These are phyloP conservation scores for Naso thynnoides DNA, from an alignment of 2,797 vertebrate species.

Conservation along the genomic window DNA sequence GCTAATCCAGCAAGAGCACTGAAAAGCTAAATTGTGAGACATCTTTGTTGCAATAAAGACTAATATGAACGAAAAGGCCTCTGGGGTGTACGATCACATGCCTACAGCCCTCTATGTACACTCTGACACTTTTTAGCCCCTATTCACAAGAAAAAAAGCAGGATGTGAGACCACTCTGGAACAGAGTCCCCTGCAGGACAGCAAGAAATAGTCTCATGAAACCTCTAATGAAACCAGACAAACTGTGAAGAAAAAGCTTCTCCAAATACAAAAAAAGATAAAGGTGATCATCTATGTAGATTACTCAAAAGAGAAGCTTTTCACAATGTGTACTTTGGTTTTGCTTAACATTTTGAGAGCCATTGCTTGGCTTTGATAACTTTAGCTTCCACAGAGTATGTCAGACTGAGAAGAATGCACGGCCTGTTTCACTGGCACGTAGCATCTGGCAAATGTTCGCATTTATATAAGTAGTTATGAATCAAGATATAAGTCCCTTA, in stretches of 20 bases:
- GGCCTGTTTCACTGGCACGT: constrained; percentile 24
- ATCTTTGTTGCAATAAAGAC: constrained; percentile 51
- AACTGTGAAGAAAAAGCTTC: constrained; percentile 1
- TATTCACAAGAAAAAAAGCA: constrained; percentile 53
- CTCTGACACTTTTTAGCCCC: constrained; percentile 47
- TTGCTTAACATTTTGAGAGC: constrained; percentile 25
- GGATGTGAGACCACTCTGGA: constrained; percentile 54
- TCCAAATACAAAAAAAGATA: constrained; percentile 3
- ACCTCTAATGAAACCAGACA: neutral
- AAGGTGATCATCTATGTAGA: neutral
- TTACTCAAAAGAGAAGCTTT: constrained; percentile 30
- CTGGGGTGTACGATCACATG: constrained; percentile 77
- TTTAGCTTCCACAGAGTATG: too few species aligned
- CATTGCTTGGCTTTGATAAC: constrained; percentile 46
- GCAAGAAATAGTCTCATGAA: constrained; percentile 22
- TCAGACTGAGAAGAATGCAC: constrained; percentile 4
- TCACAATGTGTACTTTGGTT: constrained; percentile 73
- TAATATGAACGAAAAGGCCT: constrained; percentile 77
- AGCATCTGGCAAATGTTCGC: constrained; percentile 35
- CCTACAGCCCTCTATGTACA: constrained; percentile 65
- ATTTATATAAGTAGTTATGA: constrained; percentile 18
- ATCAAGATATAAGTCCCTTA: constrained; percentile 12
- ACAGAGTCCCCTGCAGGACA: constrained; percentile 61
- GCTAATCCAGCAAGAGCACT: constrained; percentile 35
- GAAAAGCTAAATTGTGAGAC: constrained; percentile 44